Percentiles rank a stretch among this genome's conserved stretches.
Conservation (phyloP, 2,888 invertebrate species). For the Mimachlamys varia region DNA sequence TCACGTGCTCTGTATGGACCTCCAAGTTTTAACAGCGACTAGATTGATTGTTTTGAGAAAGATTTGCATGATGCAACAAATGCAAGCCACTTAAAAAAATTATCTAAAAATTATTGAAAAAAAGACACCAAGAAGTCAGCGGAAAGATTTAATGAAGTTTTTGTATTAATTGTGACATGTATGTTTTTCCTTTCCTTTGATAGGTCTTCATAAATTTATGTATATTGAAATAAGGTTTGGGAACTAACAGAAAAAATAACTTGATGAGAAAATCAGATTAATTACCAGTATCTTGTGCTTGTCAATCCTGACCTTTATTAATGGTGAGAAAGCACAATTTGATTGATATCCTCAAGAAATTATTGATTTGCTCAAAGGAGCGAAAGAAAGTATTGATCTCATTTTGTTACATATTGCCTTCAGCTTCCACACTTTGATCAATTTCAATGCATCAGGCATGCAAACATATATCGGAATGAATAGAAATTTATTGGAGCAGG, state of each 20-base stretch:
- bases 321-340: constrained; percentile 35
- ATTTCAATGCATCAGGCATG: constrained; percentile 17
- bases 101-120: background rate
- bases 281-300: constrained; percentile 7
- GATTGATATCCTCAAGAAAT: constrained; percentile 31
- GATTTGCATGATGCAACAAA: no score
- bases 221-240: background rate
- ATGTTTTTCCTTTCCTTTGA: background rate
- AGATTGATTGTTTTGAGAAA: no score
- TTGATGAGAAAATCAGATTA: constrained; percentile 7
- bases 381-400: constrained; percentile 26
- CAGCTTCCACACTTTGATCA: constrained; percentile 14
- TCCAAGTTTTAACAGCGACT: no score
- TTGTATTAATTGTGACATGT: no score
- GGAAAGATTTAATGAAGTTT: no score
- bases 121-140: no score
- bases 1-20: no score
- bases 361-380: constrained; percentile 2
- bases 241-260: background rate
- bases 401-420: constrained; percentile 22
- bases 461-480: constrained; percentile 20
- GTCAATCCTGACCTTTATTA: constrained; percentile 15
- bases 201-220: background rate
- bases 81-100: no score
- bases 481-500: background rate